Conservation (phyloP, 2,888 invertebrate genomes). For the Tetramorium bicarinatum region DNA sequence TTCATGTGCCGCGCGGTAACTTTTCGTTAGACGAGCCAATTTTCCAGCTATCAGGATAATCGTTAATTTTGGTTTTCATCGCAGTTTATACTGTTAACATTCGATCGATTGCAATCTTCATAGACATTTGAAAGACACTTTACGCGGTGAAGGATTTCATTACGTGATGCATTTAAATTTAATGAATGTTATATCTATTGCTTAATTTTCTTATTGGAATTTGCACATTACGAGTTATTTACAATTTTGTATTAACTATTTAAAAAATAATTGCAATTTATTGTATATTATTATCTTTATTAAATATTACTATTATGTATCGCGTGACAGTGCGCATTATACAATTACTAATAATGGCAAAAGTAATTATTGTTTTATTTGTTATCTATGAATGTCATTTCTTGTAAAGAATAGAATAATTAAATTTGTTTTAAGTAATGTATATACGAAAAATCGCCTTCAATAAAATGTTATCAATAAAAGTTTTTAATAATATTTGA, state of each 20-base stretch:
- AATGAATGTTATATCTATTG: slow-evolving; percentile 9
- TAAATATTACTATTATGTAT: background rate
- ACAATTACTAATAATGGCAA: background rate
- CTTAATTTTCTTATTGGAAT: background rate
- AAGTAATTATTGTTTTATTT: background rate
- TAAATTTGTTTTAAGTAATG: background rate
- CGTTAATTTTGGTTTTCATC: slow-evolving; percentile 61
- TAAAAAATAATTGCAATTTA: background rate
- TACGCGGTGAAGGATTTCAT: slow-evolving; percentile 14
- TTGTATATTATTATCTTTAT: slow-evolving; percentile 10
- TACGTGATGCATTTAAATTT: slow-evolving; percentile 13
- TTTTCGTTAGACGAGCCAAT: slow-evolving; percentile 63
- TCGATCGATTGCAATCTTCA: slow-evolving; percentile 47
- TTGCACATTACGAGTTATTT: background rate
- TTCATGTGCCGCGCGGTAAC: slow-evolving; percentile 65
- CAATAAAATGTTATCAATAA: background rate
- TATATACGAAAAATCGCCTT: background rate
- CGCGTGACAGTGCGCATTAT: background rate
- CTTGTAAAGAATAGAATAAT: background rate
- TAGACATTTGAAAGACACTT: slow-evolving; percentile 34
- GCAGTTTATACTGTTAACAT: slow-evolving; percentile 56
- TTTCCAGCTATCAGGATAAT: slow-evolving; percentile 64
- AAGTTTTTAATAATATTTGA: slow-evolving; percentile 17
- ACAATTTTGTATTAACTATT: background rate
- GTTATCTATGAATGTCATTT: background rate